Conservation (phyloP, 2,113 vertebrate species). For the Ctenomys sociabilis region DNA sequence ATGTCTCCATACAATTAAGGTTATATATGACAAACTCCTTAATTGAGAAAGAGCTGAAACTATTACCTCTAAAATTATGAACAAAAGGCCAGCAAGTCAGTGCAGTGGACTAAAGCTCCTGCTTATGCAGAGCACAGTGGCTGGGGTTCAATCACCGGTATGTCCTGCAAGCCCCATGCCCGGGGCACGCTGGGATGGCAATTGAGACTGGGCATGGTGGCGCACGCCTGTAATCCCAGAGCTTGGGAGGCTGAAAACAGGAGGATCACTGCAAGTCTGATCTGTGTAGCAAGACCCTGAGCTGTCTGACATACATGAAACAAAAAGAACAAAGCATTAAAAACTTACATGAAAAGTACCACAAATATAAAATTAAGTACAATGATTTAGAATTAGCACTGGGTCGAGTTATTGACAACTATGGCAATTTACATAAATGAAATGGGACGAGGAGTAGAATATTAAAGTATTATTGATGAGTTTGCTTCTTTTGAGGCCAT, state of each 20-base stretch:
- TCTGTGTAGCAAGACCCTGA: too few species aligned
- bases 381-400: background rate
- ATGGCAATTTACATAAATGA: background rate
- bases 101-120: too few species aligned
- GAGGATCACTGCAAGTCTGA: too few species aligned
- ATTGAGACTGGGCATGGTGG: too few species aligned
- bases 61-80: background rate
- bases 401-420: background rate
- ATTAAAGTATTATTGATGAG: background rate
- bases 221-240: too few species aligned
- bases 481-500: background rate
- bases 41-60: background rate
- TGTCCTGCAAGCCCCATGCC: too few species aligned
- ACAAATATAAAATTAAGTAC: background rate
- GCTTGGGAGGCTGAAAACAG: too few species aligned
- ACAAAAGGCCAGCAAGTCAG: too few species aligned
- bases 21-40: background rate
- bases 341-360: background rate
- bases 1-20: background rate
- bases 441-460: background rate
- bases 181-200: too few species aligned
- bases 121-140: too few species aligned
- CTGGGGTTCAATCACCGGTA: too few species aligned
- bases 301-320: too few species aligned
- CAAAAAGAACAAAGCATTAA: background rate